Evolutionary conservation across 2,797 vertebrate species (phyloP).

Genomic region (Lophius americanus): DNA sequence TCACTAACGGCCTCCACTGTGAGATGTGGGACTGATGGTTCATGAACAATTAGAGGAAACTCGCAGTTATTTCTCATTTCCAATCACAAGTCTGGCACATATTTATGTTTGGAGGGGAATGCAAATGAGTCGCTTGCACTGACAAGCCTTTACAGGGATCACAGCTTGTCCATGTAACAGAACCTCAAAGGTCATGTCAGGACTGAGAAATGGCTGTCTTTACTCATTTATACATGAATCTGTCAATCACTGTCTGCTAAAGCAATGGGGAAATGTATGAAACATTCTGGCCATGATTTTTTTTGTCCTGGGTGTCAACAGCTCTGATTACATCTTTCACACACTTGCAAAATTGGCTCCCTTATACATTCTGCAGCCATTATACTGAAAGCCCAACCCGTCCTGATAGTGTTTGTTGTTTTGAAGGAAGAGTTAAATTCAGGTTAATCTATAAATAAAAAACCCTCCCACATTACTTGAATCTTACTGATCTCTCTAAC

Average conservation of each 20-base stretch:
- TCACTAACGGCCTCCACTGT: too few relatives aligned
- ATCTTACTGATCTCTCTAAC: conserved; percentile 27
- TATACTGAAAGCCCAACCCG: background rate
- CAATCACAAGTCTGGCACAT: too few relatives aligned
- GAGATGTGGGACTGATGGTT: too few relatives aligned
- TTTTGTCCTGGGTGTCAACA: conserved; percentile 7
- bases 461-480: background rate
- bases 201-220: conserved; percentile 25
- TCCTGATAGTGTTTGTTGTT: background rate
- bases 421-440: conserved; percentile 10
- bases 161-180: conserved; percentile 16
- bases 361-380: background rate
- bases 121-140: too few relatives aligned
- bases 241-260: conserved; percentile 18
- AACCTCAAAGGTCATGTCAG: conserved; percentile 25
- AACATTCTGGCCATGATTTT: conserved; percentile 3
- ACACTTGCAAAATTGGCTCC: background rate
- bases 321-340: conserved; percentile 9
- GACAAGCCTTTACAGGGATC: background rate
- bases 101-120: too few relatives aligned
- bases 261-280: background rate
- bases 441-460: conserved; percentile 3
- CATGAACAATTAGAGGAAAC: too few relatives aligned
- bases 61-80: too few relatives aligned
- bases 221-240: conserved; percentile 31